Conservation (phyloP, 2,888 invertebrate genomes). For the Drosophila flavopinicola region DNA sequence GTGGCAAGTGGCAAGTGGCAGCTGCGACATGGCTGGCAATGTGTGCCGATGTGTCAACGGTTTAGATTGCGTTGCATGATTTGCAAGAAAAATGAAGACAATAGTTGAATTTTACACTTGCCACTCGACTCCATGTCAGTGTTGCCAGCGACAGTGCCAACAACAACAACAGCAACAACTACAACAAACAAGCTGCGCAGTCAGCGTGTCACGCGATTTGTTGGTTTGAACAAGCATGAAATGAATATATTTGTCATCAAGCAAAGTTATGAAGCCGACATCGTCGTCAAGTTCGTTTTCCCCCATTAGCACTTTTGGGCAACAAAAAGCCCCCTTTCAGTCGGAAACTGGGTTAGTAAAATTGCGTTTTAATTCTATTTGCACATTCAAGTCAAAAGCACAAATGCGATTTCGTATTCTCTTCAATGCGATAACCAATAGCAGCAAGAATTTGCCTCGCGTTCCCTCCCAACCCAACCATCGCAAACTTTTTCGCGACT, state of each 20-base stretch:
- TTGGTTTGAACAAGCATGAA: slow-evolving; percentile 72
- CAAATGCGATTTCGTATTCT: slow-evolving; percentile 42
- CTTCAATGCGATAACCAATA: slow-evolving; percentile 42
- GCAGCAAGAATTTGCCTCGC: slow-evolving; percentile 50
- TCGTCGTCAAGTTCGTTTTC: slow-evolving; percentile 47
- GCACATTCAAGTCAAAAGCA: slow-evolving; percentile 60
- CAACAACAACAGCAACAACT: slow-evolving; percentile 31
- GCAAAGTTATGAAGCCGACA: slow-evolving; percentile 65
- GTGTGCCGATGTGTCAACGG: slow-evolving; percentile 74
- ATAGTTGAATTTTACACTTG: slow-evolving; percentile 75
- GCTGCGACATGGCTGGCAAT: slow-evolving; percentile 32
- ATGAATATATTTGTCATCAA: slow-evolving; percentile 77
- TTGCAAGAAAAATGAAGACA: slow-evolving; percentile 80
- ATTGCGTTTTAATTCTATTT: slow-evolving; percentile 75
- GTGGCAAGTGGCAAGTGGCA: slow-evolving; percentile 54
- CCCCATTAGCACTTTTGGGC: slow-evolving; percentile 60
- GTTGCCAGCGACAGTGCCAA: slow-evolving; percentile 18
- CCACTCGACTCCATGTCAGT: slow-evolving; percentile 40
- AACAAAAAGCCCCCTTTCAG: slow-evolving; percentile 23
- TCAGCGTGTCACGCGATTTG: slow-evolving; percentile 75
- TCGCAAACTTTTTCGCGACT: slow-evolving; percentile 63
- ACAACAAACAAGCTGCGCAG: slow-evolving; percentile 60
- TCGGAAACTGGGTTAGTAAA: slow-evolving; percentile 57
- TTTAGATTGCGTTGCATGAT: slow-evolving; percentile 77
- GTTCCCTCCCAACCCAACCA: slow-evolving; percentile 26